phyloP scores from a whole-genome alignment of 2,113 vertebrate species.

The Megaceryle torquata region DNA sequence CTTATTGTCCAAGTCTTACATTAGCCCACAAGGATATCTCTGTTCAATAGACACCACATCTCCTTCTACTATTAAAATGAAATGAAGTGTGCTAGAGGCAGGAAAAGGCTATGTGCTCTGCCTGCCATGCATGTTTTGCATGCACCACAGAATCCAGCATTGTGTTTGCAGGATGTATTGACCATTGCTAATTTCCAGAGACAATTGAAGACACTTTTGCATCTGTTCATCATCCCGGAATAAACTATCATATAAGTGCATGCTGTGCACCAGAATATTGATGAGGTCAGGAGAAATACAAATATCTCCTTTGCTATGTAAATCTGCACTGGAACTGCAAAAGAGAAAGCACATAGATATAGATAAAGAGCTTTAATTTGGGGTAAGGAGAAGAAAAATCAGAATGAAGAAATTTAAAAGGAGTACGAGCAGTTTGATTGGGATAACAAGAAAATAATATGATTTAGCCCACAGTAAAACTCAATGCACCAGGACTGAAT shows the following conservation, averaged over 20 bases:
- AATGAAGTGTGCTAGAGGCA: constrained; percentile 74
- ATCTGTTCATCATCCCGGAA: constrained; percentile 43
- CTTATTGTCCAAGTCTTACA: constrained; percentile 58
- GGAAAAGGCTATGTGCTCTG: constrained; percentile 67
- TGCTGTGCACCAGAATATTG: constrained; percentile 34
- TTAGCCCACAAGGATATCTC: constrained; percentile 51
- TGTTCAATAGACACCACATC: constrained; percentile 65
- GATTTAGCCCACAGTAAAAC: background rate
- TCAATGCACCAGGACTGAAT: background rate
- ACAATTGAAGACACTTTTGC: constrained; percentile 68
- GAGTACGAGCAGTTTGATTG: background rate
- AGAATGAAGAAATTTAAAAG: constrained; percentile 49
- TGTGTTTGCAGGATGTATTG: constrained; percentile 40
- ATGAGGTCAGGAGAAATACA: constrained; percentile 36
- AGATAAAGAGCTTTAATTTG: constrained; percentile 51
- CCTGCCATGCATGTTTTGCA: constrained; percentile 50
- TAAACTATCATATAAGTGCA: constrained; percentile 59
- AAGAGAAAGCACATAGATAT: constrained; percentile 44
- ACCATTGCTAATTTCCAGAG: constrained; percentile 67
- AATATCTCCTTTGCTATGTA: constrained; percentile 46
- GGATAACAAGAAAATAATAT: background rate
- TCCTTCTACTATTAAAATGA: constrained; percentile 73
- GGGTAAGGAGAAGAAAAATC: constrained; percentile 16
- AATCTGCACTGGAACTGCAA: background rate
- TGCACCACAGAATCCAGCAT: constrained; percentile 27